phyloP scores from a whole-genome alignment of 2,113 vertebrate genomes.

The Anolis carolinensis region DNA sequence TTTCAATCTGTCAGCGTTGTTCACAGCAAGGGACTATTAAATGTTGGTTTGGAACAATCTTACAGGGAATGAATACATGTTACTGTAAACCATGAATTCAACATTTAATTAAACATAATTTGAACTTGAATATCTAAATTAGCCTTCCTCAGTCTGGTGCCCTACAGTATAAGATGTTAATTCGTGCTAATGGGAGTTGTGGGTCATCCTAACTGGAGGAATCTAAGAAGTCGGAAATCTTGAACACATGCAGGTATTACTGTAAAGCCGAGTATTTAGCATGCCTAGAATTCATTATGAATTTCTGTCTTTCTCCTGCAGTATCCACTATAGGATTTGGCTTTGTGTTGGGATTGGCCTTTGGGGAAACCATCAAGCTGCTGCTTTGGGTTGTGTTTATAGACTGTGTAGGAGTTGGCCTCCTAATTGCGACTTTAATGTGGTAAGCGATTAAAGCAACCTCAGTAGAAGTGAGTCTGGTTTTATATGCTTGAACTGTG shows the following conservation, averaged over 20 bases:
- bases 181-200: background rate
- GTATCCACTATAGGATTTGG: constrained; percentile 96
- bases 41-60: background rate
- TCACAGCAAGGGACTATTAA: background rate
- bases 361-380: constrained; percentile 92
- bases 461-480: background rate
- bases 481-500: background rate
- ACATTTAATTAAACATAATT: background rate
- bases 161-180: background rate
- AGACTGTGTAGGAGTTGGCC: constrained; percentile 94
- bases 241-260: background rate
- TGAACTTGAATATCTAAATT: background rate
- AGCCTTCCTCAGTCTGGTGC: background rate
- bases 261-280: background rate
- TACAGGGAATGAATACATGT: background rate
- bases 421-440: constrained; percentile 96
- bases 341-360: constrained; percentile 92
- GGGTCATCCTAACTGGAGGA: background rate
- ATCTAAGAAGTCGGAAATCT: background rate
- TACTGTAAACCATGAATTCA: background rate
- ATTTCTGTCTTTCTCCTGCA: constrained; percentile 59
- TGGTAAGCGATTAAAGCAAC: constrained; percentile 81
- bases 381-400: constrained; percentile 98
- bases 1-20: background rate
- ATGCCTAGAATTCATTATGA: background rate